phyloP scores from a whole-genome alignment of 2,888 invertebrate species.

The Apoda limacodes region DNA sequence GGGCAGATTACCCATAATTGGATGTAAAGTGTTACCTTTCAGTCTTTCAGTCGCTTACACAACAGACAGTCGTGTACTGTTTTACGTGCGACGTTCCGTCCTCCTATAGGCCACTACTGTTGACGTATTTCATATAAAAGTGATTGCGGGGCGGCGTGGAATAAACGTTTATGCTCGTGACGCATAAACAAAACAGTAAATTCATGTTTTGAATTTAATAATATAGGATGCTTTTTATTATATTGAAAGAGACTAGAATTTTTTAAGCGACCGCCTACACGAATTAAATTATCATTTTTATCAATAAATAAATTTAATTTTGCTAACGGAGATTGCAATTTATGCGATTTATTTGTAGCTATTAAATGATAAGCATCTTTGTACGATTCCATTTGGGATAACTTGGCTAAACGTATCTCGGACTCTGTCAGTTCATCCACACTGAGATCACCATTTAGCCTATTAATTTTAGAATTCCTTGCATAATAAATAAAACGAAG shows the following conservation, averaged over 20 bases:
- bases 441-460: too few species aligned
- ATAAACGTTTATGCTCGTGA: conserved; percentile 5
- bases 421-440: too few species aligned
- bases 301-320: too few species aligned
- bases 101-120: conserved; percentile 21
- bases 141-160: conserved; percentile 20
- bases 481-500: conserved; percentile 9
- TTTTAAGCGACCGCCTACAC: conserved; percentile 20
- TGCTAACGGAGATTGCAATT: too few species aligned
- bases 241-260: conserved; percentile 12
- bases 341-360: conserved; percentile 4
- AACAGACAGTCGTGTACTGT: conserved; percentile 5
- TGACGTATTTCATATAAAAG: conserved; percentile 17
- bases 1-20: conserved; percentile 9
- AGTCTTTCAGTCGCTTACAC: conserved; percentile 9
- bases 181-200: too few species aligned
- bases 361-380: conserved; percentile 1
- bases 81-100: conserved; percentile 14
- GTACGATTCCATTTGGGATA: conserved; percentile 2
- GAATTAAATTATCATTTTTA: too few species aligned
- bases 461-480: too few species aligned
- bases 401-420: too few species aligned
- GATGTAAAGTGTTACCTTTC: conserved; percentile 5
- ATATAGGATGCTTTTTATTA: too few species aligned
- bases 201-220: too few species aligned